Percentiles rank a stretch among this genome's conserved stretches.
phyloP scores from a whole-genome alignment of 2,113 vertebrate species.

The Penelope pileata region DNA sequence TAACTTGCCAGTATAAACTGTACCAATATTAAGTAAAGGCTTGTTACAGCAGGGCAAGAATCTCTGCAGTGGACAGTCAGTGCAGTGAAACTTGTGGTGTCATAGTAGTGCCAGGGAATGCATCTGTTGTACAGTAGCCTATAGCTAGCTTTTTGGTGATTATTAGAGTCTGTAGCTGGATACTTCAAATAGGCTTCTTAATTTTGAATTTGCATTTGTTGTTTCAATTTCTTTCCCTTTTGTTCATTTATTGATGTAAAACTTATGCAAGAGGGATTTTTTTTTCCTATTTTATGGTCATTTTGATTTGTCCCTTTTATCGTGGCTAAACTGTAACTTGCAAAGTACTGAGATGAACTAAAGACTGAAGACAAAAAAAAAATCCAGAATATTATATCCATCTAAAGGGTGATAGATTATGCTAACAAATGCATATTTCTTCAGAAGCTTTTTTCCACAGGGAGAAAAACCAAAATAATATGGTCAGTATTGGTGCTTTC shows the following conservation, averaged over 20 bases:
- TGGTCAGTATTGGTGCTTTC: not conserved
- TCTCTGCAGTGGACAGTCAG: not conserved
- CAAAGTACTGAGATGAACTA: not conserved
- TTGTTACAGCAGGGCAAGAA: not conserved
- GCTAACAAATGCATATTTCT: not conserved
- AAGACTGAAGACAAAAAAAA: not conserved
- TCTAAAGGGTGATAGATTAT: not conserved
- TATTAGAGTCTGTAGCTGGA: not conserved
- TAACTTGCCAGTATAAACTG: not conserved
- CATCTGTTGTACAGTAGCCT: not conserved
- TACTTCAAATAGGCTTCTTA: not conserved
- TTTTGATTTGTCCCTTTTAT: not conserved
- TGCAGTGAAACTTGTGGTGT: not conserved
- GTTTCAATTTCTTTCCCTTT: not conserved
- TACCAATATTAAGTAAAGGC: not conserved
- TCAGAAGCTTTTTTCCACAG: not conserved
- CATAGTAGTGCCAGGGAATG: not conserved
- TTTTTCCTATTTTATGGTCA: not conserved
- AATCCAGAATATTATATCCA: not conserved
- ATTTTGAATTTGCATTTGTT: not conserved
- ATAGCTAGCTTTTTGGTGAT: not conserved
- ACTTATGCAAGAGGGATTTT: not conserved
- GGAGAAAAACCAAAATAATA: not conserved
- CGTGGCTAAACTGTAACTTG: not conserved
- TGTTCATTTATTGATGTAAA: not conserved